Percentiles rank a stretch among this genome's conserved stretches.
phyloP scores from a whole-genome alignment of 1,140 invertebrate genomes.

The Diorhabda sublineata region DNA sequence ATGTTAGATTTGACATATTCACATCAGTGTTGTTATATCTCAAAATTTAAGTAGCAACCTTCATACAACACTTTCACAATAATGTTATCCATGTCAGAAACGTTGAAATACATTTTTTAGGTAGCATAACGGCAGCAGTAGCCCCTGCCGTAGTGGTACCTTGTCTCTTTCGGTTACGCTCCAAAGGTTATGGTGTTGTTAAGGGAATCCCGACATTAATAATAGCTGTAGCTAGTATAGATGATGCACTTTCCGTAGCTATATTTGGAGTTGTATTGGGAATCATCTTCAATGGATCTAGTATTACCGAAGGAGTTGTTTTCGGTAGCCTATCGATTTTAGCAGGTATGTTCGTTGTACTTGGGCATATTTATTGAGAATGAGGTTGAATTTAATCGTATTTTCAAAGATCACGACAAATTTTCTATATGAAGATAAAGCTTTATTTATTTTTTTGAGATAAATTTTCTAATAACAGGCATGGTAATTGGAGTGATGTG shows the following conservation, averaged over 20 bases:
- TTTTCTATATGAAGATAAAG: background rate
- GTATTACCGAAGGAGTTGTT: conserved; percentile 61
- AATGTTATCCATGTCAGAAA: no score
- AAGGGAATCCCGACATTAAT: conserved; percentile 95
- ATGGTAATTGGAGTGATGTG: conserved; percentile 71
- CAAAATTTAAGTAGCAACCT: no score
- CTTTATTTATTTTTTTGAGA: background rate
- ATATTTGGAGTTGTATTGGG: conserved; percentile 83
- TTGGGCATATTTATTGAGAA: no score
- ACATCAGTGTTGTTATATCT: no score
- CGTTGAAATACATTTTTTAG: conserved; percentile 36
- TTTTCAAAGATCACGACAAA: background rate
- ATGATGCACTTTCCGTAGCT: conserved; percentile 84
- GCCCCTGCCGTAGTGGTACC: conserved; percentile 95
- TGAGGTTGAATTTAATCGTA: background rate
- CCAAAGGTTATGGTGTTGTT: conserved; percentile 80
- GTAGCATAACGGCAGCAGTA: conserved; percentile 84
- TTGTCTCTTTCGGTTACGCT: conserved; percentile 71
- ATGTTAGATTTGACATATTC: no score
- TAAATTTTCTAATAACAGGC: background rate
- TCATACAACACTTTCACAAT: no score
- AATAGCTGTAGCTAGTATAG: conserved; percentile 79
- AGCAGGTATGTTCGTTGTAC: conserved; percentile 50
- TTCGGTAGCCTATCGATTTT: conserved; percentile 72
- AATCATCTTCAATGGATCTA: conserved; percentile 74